Base-by-base conservation (phyloP, 1,140 invertebrate species). In the Eciton burchellii region DNA sequence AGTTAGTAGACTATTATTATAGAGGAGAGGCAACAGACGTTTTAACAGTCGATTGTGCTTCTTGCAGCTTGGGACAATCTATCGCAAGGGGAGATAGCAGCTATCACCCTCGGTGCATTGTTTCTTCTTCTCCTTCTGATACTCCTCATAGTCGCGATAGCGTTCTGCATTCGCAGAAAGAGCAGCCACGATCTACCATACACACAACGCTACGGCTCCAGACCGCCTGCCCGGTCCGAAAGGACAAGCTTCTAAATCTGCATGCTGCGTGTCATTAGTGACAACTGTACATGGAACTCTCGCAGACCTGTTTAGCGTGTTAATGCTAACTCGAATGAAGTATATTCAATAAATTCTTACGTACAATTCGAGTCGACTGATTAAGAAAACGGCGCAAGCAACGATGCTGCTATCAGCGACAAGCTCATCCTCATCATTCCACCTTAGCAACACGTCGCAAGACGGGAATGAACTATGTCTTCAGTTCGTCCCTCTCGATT, bases 101-200 rank as follows among this genome's bases (percentile, higher is more conserved):
- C 95, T 5, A 91, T 95, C 62, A 90, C 93, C 47, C 66, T 95
- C 11, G 94, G 93, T 24, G 76, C 81, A 63, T 56, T 95, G 3
- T 45, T 94, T 26, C 76, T 91, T n/a, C 47, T 94, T 1, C 14
- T 93, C 2, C 52, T 95, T 1, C 89, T 95, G 26, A 84, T 93
- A 66, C 62, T 93, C 12, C 88, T 94, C 47, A 71, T 93, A 14
- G 16, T 92, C 19, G 73, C 92, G 29, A 88, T 92, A 81, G 41
- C 92, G 26, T 92, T 90, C 43, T 93, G 91, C n/a, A 6, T 92
- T 62, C 89, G 92, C 43, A 90, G 82, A 77, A 89, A 86, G 57
- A 89, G 90, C 54, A 92, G 89, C 65, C 89, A 92, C 3, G 91
- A 95, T 87, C 81, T 95, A 29, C 88, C 92, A 43, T 94, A 90